Conservation (phyloP, 2,797 vertebrate species). For the Enteromius mattozi region DNA sequence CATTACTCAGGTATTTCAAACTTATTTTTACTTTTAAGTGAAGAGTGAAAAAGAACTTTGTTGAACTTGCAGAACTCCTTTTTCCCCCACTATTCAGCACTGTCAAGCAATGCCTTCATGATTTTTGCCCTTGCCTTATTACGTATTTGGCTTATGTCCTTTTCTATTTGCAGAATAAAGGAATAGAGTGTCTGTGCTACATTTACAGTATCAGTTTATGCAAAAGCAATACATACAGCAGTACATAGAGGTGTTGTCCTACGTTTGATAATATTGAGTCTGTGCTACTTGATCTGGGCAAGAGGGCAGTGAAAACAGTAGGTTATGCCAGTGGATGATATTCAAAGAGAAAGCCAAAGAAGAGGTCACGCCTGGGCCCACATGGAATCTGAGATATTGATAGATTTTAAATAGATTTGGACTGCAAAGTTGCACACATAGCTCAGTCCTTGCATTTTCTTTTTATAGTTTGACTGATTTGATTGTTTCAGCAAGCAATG, state of each 20-base stretch:
- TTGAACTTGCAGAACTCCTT: background rate
- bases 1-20: background rate
- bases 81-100: background rate
- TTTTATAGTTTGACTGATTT: background rate
- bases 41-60: background rate
- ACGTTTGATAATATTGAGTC: background rate
- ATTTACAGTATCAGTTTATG: slow-evolving; percentile 5
- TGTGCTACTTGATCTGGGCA: slow-evolving; percentile 71
- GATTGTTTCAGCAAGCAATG: background rate
- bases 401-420: background rate
- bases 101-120: background rate
- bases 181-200: background rate
- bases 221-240: slow-evolving; percentile 19
- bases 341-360: slow-evolving; percentile 71
- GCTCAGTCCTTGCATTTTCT: background rate
- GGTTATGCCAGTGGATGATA: slow-evolving; percentile 74
- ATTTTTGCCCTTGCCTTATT: background rate
- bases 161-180: background rate
- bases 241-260: slow-evolving; percentile 28
- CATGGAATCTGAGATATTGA: background rate
- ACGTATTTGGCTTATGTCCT: background rate
- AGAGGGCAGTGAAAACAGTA: slow-evolving; percentile 70
- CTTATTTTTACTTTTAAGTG: background rate
- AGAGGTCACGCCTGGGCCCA: slow-evolving; percentile 61
- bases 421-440: background rate